These are phyloP conservation scores for Adela reaumurella DNA, from an alignment of 2,888 invertebrate genomes.

Conservation along the genomic window DNA sequence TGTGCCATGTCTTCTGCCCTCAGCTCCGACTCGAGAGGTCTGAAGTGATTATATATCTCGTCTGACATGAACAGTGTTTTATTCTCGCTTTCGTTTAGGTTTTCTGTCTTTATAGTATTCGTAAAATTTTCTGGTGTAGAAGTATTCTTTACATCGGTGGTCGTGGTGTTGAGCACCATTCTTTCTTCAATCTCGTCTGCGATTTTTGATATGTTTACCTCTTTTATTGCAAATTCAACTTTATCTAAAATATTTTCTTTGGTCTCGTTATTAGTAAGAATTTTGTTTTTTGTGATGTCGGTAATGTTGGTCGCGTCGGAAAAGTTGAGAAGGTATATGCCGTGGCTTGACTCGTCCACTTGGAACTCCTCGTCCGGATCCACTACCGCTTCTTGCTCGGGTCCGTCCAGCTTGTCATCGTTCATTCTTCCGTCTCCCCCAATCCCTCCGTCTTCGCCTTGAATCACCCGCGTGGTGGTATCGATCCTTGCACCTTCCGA, in stretches of 20 bases:
- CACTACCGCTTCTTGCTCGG: conserved; percentile 41
- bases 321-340: conserved; percentile 47
- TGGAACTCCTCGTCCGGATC: conserved; percentile 54
- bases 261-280: conserved; percentile 19
- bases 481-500: conserved; percentile 18
- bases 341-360: conserved; percentile 53
- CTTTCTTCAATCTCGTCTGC: no score
- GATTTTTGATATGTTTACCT: conserved; percentile 12
- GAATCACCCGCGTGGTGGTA: no score
- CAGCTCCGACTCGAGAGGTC: conserved; percentile 59
- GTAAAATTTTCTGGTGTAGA: no score
- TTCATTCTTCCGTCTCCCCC: no score
- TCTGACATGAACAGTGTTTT: conserved; percentile 58
- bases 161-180: no score
- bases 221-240: conserved; percentile 17
- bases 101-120: conserved; percentile 29
- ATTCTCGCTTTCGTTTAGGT: conserved; percentile 41
- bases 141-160: no score
- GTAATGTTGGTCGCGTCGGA: conserved; percentile 44
- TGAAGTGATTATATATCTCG: conserved; percentile 61
- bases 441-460: no score
- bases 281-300: conserved; percentile 25
- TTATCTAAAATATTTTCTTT: conserved; percentile 19
- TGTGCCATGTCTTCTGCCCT: conserved; percentile 66
- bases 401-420: conserved; percentile 30